These are phyloP conservation scores for Ormyrus pomaceus DNA, from an alignment of 2,888 invertebrate species.

Conservation along the genomic window DNA sequence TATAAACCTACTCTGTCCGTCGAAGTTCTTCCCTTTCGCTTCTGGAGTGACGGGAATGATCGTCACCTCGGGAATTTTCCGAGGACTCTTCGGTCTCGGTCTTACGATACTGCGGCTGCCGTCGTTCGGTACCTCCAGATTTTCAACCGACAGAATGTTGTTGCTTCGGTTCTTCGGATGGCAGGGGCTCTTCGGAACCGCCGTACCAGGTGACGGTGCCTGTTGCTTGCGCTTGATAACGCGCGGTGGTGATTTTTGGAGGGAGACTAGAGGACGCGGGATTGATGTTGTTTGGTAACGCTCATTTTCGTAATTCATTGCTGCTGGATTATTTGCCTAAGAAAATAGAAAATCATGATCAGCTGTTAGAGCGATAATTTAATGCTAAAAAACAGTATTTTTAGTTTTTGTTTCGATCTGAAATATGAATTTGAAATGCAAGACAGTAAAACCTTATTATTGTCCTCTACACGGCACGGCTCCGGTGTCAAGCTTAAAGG, in stretches of 20 bases:
- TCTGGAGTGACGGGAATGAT: constrained; percentile 59
- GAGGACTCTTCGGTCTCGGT: constrained; percentile 60
- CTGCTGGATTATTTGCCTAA: constrained; percentile 48
- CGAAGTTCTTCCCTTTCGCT: constrained; percentile 43
- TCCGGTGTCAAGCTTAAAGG: neutral
- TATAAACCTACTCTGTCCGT: constrained; percentile 58
- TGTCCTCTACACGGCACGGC: neutral
- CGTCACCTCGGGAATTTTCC: constrained; percentile 59
- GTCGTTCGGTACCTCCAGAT: neutral
- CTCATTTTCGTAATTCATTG: constrained; percentile 65
- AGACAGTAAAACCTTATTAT: neutral
- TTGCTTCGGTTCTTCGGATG: neutral
- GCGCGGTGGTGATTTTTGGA: constrained; percentile 75
- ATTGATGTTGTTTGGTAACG: constrained; percentile 54
- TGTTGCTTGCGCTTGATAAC: constrained; percentile 76
- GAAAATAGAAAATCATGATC: neutral
- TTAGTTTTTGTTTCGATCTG: neutral
- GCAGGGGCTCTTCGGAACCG: constrained; percentile 21
- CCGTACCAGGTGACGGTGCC: constrained; percentile 4
- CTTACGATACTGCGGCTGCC: constrained; percentile 29
- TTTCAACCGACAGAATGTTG: constrained; percentile 41
- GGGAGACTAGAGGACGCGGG: constrained; percentile 56
- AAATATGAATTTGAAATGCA: neutral
- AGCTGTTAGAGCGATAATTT: neutral
- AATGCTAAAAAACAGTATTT: neutral